Base-by-base conservation (phyloP, 2,888 invertebrate species). In the Andrena trimmerana region DNA sequence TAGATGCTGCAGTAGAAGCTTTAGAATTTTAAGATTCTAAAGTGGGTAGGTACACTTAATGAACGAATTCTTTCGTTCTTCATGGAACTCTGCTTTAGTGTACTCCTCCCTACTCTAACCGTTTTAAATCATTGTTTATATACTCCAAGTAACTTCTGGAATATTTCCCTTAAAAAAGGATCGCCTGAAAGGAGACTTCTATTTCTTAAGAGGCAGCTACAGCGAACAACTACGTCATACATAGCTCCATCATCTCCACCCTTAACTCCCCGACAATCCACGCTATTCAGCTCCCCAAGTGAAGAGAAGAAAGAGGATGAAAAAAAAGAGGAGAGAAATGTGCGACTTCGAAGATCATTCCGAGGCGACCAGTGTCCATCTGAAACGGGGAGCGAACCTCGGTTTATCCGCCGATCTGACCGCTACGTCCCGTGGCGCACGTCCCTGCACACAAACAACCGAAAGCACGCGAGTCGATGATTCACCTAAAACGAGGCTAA, bases 401-500 rank as follows among this genome's bases (percentile, higher is more conserved):
- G 54, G 24, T 50, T 29, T 36, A 54, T 36, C 36, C 50, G 50
- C 20, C 42, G 36, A 24, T 2, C 5, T 31, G 20, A 70, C 57
- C 52, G 27, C 42, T 67, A 16, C 29, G 36, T 42, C 10, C 20
- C 24, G 68, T 48, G 31, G 50, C 62, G 50, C 63, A 33, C 36
- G 31, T 33, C 57, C 29, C 54, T n/a, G 73, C 20, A 10, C n/a
- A 13, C n/a, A 31, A 50, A 16, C 57, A 33, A 60, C 31, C 62
- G 36, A 10, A 42, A 27, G 52, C 76, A 76, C 52, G 54, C 52
- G 54, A 50, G 63, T 42, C 50, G 63, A 57, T 50, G 78, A 70
- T 59, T 80, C 65, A 52, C 59, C 65, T 66, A 63, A 78, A 80
- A 63, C 48, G 69, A 24, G 69, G 65, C 31, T 70, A 69, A 79